A percentile compares a stretch with the other conserved stretches of the same genome.
These are phyloP conservation scores for Coronaproctus castanopsis DNA, from an alignment of 2,888 invertebrate species.

Conservation along the genomic window DNA sequence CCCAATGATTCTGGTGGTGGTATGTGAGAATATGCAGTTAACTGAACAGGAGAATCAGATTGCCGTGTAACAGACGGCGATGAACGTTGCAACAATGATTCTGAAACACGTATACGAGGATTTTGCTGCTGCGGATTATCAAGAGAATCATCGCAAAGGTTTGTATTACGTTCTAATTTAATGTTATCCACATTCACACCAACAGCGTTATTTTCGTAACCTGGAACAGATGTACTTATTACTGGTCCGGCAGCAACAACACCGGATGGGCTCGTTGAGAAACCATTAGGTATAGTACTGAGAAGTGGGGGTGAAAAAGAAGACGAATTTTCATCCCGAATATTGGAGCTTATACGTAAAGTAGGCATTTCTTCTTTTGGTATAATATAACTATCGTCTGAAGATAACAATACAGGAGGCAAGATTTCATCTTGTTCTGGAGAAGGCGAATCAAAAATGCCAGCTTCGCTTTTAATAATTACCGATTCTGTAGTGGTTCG, in stretches of 20 bases:
- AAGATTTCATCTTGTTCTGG: constrained; percentile 9
- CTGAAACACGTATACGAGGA: too few species aligned
- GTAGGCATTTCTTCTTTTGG: constrained; percentile 19
- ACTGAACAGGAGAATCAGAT: background rate
- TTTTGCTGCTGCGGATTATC: constrained; percentile 17
- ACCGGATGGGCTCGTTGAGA: too few species aligned
- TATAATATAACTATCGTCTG: constrained; percentile 17
- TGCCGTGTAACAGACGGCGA: background rate
- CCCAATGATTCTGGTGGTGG: too few species aligned
- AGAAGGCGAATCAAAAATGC: constrained; percentile 17
- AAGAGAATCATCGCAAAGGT: constrained; percentile 14
- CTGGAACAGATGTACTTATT: background rate
- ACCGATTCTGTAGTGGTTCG: background rate
- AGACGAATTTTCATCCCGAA: background rate
- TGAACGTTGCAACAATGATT: background rate
- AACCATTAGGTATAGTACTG: background rate
- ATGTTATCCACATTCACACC: background rate
- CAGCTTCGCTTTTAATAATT: constrained; percentile 19
- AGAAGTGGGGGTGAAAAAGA: background rate
- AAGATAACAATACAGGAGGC: constrained; percentile 11
- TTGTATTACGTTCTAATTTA: constrained; percentile 10
- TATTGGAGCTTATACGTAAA: constrained; percentile 8
- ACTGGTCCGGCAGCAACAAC: too few species aligned
- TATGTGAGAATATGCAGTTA: background rate
- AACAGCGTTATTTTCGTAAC: background rate